These are phyloP conservation scores for Diplolepis rosae DNA, from an alignment of 2,888 invertebrate genomes.

Conservation along the genomic window DNA sequence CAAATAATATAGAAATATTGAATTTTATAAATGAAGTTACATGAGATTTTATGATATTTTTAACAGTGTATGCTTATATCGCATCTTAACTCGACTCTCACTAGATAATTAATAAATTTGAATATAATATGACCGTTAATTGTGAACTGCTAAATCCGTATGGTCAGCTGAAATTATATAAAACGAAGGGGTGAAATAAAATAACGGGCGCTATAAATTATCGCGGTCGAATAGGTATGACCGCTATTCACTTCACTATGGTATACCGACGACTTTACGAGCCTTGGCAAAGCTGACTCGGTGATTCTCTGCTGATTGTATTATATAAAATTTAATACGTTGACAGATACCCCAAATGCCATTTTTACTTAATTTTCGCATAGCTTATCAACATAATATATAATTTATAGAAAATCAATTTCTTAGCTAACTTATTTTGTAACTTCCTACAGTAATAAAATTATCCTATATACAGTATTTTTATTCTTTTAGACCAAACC, in stretches of 20 bases:
- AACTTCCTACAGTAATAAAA: no score
- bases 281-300: constrained; percentile 2
- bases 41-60: no score
- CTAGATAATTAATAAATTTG: background rate
- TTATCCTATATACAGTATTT: no score
- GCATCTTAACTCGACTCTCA: no score
- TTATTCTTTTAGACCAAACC: no score
- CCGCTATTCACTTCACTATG: constrained; percentile 4
- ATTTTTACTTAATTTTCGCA: background rate
- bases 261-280: constrained; percentile 20
- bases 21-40: no score
- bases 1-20: no score
- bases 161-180: background rate
- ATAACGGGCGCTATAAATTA: constrained; percentile 18
- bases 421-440: no score
- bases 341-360: background rate
- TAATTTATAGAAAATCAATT: no score
- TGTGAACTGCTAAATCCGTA: constrained; percentile 15
- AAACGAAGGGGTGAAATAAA: constrained; percentile 22
- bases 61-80: no score
- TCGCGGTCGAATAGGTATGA: constrained; percentile 8
- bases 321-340: constrained; percentile 22
- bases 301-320: constrained; percentile 23
- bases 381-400: no score
- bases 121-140: constrained; percentile 12